Evolutionary conservation across 2,888 invertebrate genomes (phyloP).

Genomic region (Cryptophagus acutangulus): DNA sequence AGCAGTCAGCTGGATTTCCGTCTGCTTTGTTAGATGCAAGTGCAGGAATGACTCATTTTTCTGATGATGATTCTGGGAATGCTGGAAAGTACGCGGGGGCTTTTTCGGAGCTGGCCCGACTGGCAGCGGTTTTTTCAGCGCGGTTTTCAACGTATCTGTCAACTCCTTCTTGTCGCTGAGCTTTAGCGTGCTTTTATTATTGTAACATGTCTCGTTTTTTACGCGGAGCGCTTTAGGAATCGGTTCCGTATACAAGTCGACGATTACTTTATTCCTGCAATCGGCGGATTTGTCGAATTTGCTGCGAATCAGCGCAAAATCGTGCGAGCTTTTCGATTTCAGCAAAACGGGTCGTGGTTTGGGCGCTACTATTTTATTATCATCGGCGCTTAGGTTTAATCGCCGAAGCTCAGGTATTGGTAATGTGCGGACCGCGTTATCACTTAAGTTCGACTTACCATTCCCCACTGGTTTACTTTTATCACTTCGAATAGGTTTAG

Average conservation of each 20-base stretch:
- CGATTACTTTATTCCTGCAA: conserved; percentile 4
- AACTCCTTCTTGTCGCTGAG: conserved; percentile 25
- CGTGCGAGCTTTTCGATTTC: conserved; percentile 37
- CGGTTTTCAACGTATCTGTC: conserved; percentile 61
- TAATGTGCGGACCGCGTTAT: too few species aligned
- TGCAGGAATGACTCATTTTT: conserved; percentile 33
- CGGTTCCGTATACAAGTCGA: conserved; percentile 40
- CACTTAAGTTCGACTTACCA: too few species aligned
- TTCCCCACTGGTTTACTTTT: too few species aligned
- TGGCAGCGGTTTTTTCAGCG: conserved; percentile 63
- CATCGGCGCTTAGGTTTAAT: too few species aligned
- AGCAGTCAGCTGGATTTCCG: conserved; percentile 24
- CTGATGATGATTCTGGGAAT: conserved; percentile 30
- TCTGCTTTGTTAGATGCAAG: conserved; percentile 20
- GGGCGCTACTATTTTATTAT: too few species aligned
- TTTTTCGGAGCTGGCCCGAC: conserved; percentile 69
- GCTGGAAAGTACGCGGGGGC: conserved; percentile 63
- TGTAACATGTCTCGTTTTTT: conserved; percentile 20
- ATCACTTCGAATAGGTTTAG: too few species aligned
- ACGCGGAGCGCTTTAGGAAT: conserved; percentile 39
- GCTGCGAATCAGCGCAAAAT: conserved; percentile 36
- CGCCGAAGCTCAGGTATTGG: too few species aligned
- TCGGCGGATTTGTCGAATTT: conserved; percentile 29
- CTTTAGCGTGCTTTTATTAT: conserved; percentile 32
- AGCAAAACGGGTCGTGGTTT: conserved; percentile 25